Evolutionary conservation across 2,888 invertebrate genomes (phyloP).

Genomic region (Epinotia nisella): DNA sequence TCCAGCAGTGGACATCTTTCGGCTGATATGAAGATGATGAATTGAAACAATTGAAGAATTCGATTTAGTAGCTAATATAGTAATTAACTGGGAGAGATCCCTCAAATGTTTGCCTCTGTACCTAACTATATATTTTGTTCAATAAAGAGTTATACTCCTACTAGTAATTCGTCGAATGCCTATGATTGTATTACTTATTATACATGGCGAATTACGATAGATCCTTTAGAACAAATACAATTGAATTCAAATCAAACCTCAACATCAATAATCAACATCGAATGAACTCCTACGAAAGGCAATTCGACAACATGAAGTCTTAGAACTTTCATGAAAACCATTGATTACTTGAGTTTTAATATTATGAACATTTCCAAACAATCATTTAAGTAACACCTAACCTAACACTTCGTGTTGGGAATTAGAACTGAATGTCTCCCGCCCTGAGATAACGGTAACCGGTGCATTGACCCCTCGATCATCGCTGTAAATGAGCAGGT

Average conservation of each 20-base stretch:
- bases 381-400: slow-evolving; percentile 22
- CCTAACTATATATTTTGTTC: too few species aligned
- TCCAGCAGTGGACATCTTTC: too few species aligned
- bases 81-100: too few species aligned
- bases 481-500: slow-evolving; percentile 68
- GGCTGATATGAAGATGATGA: too few species aligned
- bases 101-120: too few species aligned
- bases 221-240: neutral
- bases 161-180: neutral
- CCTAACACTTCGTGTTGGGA: slow-evolving; percentile 33
- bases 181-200: neutral
- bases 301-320: neutral
- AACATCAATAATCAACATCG: neutral
- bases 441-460: slow-evolving; percentile 67
- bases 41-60: neutral
- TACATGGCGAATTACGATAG: too few species aligned
- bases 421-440: slow-evolving; percentile 54
- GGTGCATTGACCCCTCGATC: slow-evolving; percentile 65
- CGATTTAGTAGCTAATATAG: slow-evolving; percentile 12
- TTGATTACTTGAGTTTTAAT: neutral
- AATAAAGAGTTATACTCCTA: too few species aligned
- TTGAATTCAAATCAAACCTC: neutral
- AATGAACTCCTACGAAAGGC: neutral
- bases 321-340: neutral
- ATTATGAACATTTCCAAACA: slow-evolving; percentile 15